These are phyloP conservation scores for Mesochorus sp. DNA, from an alignment of 2,888 invertebrate species.

Conservation along the genomic window DNA sequence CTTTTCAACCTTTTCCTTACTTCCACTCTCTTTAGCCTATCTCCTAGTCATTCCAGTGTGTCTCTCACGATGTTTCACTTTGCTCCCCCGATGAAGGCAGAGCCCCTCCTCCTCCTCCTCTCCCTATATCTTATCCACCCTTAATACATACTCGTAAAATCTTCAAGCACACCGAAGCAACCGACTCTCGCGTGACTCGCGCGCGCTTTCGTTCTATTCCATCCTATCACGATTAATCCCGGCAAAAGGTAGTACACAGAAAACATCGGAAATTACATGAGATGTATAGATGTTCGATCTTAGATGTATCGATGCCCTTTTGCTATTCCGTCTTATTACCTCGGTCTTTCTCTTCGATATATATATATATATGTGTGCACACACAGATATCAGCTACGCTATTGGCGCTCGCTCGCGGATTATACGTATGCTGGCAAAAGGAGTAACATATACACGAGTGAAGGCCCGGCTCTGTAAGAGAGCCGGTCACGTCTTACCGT, in stretches of 20 bases:
- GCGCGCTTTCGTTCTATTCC: conserved; percentile 27
- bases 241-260: background rate
- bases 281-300: background rate
- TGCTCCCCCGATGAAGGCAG: background rate
- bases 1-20: conserved; percentile 29
- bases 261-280: conserved; percentile 22
- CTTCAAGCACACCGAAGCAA: conserved; percentile 13
- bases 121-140: no score
- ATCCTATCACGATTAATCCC: background rate
- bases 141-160: conserved; percentile 18
- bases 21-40: conserved; percentile 35
- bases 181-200: conserved; percentile 15
- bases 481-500: conserved; percentile 66
- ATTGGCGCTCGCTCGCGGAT: background rate
- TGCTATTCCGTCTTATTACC: conserved; percentile 1
- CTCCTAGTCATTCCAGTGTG: background rate
- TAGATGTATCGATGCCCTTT: background rate
- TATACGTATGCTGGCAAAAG: background rate
- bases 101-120: no score
- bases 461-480: conserved; percentile 25
- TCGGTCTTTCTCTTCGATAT: background rate
- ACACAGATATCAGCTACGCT: no score
- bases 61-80: conserved; percentile 25
- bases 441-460: conserved; percentile 54
- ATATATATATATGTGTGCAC: no score